Evolutionary conservation across 2,888 invertebrate genomes (phyloP), one percentile per base, ranked within the genome.

Genomic region (Cyclophora punctaria): DNA sequence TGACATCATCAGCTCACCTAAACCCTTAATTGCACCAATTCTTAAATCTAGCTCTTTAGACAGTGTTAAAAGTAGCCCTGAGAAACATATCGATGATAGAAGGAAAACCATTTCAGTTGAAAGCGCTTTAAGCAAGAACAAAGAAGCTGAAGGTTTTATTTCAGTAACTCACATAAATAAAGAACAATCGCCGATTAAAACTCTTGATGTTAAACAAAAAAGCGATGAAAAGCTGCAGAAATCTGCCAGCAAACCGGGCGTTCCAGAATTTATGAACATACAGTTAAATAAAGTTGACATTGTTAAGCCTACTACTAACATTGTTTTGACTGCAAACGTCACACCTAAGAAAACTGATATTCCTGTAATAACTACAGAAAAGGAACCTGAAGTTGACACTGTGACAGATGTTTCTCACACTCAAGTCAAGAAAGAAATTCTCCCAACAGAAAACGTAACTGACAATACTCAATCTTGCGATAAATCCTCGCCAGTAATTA

Each of bases 231-330:
- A 80, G 61, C 59, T 74, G 54, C 77, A 73, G 46, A 82, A 83
- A 60, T 56, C 69, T 4, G 71, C 62, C 3, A 62, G 64, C 1
- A 83, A 81, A 51, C 62, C 75, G 2, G 78, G 80, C 44, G 83
- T 93, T 7, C 93, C 93, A 0, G 93, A 94, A 71, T 93, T 93
- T 69, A 78, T 93, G 56, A 92, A 92, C 66, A 92, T 93, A 51
- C 93, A 94, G 72, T 67, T 94, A 45, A 93, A 93, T 69, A 92
- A 92, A 70, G 92, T 94, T 4, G 93, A 94, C 63, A 81, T 88
- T 63, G 82, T 88, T 5, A 90, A 90, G 62, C 90, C 92, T 0
- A 69, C 89, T 5, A 90, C 90, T 40, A 92, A 93, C 66, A 88
- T 93, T 40, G 92, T 93, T 48, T 79, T 93, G 58, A 90, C 93